Percentiles rank a stretch among this genome's conserved stretches.
phyloP scores from a whole-genome alignment of 1,140 invertebrate species.

The Bathynomus jamesi region DNA sequence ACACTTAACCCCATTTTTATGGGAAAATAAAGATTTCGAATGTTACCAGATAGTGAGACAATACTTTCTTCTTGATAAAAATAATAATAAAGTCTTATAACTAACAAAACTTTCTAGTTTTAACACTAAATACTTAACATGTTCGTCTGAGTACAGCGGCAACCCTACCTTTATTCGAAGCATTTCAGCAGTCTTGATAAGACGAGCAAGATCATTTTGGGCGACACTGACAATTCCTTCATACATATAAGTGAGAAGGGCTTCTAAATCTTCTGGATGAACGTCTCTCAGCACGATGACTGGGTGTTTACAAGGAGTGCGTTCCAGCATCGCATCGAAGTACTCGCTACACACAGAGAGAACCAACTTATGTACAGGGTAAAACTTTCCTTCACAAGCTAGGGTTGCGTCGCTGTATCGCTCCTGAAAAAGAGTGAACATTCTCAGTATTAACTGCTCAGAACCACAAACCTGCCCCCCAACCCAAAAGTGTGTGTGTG shows the following conservation, averaged over 20 bases:
- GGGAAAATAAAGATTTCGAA: too few species aligned
- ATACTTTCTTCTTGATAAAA: too few species aligned
- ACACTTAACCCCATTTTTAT: too few species aligned
- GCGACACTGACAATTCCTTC: background rate
- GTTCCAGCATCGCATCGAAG: conserved; percentile 36
- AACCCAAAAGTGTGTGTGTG: too few species aligned
- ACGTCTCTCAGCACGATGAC: conserved; percentile 35
- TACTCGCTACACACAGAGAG: conserved; percentile 35
- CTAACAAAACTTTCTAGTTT: too few species aligned
- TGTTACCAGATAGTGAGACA: too few species aligned
- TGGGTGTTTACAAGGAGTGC: conserved; percentile 36
- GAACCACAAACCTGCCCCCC: too few species aligned
- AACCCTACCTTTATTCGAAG: background rate
- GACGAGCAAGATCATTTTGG: background rate
- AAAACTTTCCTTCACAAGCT: conserved; percentile 31
- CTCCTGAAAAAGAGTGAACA: background rate
- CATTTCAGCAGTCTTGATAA: background rate
- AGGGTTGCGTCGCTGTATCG: conserved; percentile 33
- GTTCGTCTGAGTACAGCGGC: too few species aligned
- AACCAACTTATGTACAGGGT: conserved; percentile 35
- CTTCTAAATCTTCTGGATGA: conserved; percentile 31
- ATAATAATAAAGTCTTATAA: too few species aligned
- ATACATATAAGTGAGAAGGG: conserved; percentile 34
- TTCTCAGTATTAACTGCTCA: too few species aligned
- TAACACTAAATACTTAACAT: too few species aligned